Evolutionary conservation across 2,888 invertebrate species (phyloP).

Genomic region (Drosophila sordidula): DNA sequence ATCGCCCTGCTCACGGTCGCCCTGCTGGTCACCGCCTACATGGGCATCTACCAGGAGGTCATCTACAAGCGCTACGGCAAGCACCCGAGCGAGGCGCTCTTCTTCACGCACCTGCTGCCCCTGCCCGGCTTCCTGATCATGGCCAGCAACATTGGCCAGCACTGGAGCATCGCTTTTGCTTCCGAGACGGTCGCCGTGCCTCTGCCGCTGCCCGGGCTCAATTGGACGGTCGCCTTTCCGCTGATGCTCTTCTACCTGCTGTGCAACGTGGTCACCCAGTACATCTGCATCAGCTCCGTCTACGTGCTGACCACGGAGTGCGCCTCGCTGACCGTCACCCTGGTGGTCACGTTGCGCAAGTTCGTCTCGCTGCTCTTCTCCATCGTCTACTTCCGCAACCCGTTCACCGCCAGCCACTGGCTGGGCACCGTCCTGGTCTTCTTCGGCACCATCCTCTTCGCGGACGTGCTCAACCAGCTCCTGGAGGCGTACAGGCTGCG

Average conservation of each 20-base stretch:
- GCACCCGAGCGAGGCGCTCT: conserved; percentile 94
- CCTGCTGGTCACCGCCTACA: conserved; percentile 95
- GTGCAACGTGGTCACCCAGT: conserved; percentile 95
- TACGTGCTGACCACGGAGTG: conserved; percentile 97
- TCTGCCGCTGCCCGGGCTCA: conserved; percentile 85
- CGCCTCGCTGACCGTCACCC: conserved; percentile 96
- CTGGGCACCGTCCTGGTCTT: conserved; percentile 96
- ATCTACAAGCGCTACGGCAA: conserved; percentile 94
- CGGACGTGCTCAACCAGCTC: conserved; percentile 88
- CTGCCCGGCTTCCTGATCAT: conserved; percentile 95
- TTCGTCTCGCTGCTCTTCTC: conserved; percentile 97
- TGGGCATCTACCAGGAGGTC: conserved; percentile 98
- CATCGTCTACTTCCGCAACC: conserved; percentile 95
- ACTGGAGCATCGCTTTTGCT: conserved; percentile 89
- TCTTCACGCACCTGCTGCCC: conserved; percentile 95
- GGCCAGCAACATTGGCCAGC: conserved; percentile 90
- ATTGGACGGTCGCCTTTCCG: conserved; percentile 87
- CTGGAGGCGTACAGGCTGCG: conserved; percentile 35
- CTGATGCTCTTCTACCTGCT: conserved; percentile 91
- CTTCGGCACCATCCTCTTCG: conserved; percentile 95
- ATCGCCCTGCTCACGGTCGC: conserved; percentile 94
- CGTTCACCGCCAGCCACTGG: conserved; percentile 96
- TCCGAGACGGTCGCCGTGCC: conserved; percentile 86
- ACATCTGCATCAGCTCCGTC: conserved; percentile 97
- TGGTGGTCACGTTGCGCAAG: conserved; percentile 97